Conservation (phyloP, 2,888 invertebrate genomes). For the Cylindroiulus punctatus region DNA sequence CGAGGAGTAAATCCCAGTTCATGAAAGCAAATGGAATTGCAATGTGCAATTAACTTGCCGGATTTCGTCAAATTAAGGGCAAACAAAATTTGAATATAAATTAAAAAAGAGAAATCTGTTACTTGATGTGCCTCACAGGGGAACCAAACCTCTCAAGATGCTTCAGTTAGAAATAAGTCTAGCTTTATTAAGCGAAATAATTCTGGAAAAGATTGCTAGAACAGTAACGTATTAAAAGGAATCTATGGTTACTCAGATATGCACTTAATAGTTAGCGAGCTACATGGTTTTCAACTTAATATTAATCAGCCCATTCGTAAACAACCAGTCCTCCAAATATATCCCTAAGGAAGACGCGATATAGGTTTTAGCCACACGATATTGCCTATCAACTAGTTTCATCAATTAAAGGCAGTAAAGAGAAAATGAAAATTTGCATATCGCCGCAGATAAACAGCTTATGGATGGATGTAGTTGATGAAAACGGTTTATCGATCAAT, state of each 20-base stretch:
- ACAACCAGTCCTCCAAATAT: not conserved
- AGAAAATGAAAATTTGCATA: slow-evolving; percentile 14
- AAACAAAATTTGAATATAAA: not conserved
- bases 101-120: not conserved
- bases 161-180: not conserved
- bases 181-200: not conserved
- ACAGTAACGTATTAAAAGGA: not conserved
- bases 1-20: not conserved
- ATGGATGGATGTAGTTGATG: not conserved
- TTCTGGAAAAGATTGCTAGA: not conserved
- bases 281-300: slow-evolving; percentile 22
- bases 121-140: not conserved
- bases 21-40: not conserved
- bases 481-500: slow-evolving; percentile 30
- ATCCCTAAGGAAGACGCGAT: not conserved
- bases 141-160: not conserved
- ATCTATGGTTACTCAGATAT: not conserved
- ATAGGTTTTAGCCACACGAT: not conserved
- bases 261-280: slow-evolving; percentile 2
- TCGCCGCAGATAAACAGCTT: not conserved
- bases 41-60: not conserved
- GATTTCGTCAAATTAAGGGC: not conserved
- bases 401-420: not conserved
- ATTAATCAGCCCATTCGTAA: slow-evolving; percentile 13
- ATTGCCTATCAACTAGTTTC: slow-evolving; percentile 22